Evolutionary conservation across 2,113 vertebrate species (phyloP), one percentile per base, ranked within the genome.

Genomic region (Aleadryas rufinucha): DNA sequence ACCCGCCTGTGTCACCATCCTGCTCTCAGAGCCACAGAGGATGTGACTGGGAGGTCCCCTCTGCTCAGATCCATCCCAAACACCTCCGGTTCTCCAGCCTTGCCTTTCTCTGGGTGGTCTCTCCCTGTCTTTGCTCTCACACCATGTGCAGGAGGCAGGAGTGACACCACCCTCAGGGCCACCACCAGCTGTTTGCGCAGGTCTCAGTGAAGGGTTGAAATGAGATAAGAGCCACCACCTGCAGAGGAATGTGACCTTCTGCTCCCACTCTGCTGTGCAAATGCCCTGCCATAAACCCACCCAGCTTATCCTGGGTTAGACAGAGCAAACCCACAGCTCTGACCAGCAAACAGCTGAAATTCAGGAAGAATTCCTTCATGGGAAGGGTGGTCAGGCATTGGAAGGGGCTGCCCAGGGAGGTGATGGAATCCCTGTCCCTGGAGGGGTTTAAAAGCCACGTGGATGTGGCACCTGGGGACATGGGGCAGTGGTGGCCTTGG

Each of bases 131-230:
- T 15, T 70, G 75, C 78, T 52, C 54, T 30, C 77, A 7, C 72
- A 27, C 28, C 12, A 1, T 0, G 23, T 35, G 72, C 39, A n/a
- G 72, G 2, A 13, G 64, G 69, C 84, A 78, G 87, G 23, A 27
- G 82, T 0, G 33, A 5, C 26, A 26, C 2, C 28, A 2, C 42
- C 6, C 84, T 31, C 54, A 1, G 37, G 22, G 18, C 0, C 11
- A 10, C 30, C 14, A 0, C 2, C 39, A 16, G 65, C 82, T 79
- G 61, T 45, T 71, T 41, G 30, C 93, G 14, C 42, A 53, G 88
- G 8, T 16, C 90, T 74, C 54, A 1, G 3, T 1, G 65, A 19
- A 7, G 17, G 2, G 50, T 2, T 30, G 54, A 5, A 3, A 1
- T 3, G 53, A 41, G 74, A 63, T 15, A 10, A 1, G 69, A 85